Evolutionary conservation across 2,888 invertebrate genomes (phyloP).

Genomic region (Conistra vaccinii): DNA sequence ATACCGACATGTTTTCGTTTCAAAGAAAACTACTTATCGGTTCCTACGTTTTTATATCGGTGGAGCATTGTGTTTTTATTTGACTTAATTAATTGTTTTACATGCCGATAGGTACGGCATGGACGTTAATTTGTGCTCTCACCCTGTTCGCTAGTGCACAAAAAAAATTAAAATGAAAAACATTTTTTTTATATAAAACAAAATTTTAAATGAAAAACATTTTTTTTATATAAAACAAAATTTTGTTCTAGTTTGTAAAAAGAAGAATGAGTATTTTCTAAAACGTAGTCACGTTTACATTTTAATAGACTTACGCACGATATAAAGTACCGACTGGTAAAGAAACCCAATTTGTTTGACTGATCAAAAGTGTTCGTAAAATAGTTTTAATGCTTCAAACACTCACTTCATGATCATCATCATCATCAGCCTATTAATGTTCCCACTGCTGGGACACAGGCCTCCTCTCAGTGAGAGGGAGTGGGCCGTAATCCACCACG

Average conservation of each 20-base stretch:
- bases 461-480: too few relatives aligned
- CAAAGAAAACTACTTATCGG: background rate
- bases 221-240: too few relatives aligned
- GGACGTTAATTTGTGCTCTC: background rate
- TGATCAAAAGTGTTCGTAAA: too few relatives aligned
- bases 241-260: background rate
- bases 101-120: background rate
- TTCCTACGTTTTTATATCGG: background rate
- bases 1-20: background rate
- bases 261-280: background rate
- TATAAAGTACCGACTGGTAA: background rate
- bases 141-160: background rate
- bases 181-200: too few relatives aligned
- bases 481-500: too few relatives aligned
- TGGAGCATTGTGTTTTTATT: conserved; percentile 1
- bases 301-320: background rate
- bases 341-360: background rate
- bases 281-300: background rate
- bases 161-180: too few relatives aligned
- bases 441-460: too few relatives aligned
- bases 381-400: too few relatives aligned
- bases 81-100: conserved; percentile 23
- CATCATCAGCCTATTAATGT: too few relatives aligned
- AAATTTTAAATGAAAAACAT: too few relatives aligned
- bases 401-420: too few relatives aligned